Base-by-base conservation (phyloP, 1,140 invertebrate genomes). In the Maconellicoccus hirsutus region DNA sequence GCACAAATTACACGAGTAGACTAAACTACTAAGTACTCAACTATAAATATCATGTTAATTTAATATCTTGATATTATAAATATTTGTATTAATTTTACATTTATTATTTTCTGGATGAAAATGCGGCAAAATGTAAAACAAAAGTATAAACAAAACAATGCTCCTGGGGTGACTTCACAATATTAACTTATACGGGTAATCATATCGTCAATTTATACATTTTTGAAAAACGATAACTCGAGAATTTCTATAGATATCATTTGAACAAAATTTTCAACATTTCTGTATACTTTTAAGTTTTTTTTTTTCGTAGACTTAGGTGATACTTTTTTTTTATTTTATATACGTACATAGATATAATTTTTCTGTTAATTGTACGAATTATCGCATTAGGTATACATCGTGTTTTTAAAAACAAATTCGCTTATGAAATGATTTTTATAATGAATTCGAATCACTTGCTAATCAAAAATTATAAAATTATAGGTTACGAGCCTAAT, bases 1-100 rank as follows among this genome's bases (percentile, higher is more conserved):
- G 95, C 95, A 98, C 85, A 96, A 96, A 83, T 84, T 98, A 73
- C 86, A 88, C 78, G 93, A 96, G 84, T 96, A 87, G 84, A 72
- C 8, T 14, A 23, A 1, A 4, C 19, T 16, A 0, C 12, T 23
- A 25, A 8, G 0, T 2, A 71, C 8, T 22, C 7, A 70, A 70
- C 42, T 21, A 27, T 33, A 16, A 52, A 52, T 52, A 52, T 52
- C 42, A 52, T 52, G n/a, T 23, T 69, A 26, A 12, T 26, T 69
- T 52, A 52, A 19, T 19, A 19, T 52, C 10, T 52, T 16, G 12
- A 16, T 52, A 52, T 16, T 52, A 19, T 52, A 19, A 7, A 7
- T 38, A 38, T 38, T 6, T 38, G 42, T 52, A 8, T 52, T 52
- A 52, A 16, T 16, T 16, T 8, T 52, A 19, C 42, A 3, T 52